Evolutionary conservation across 2,797 vertebrate genomes (phyloP).

Genomic region (Anomalospiza imberbis): DNA sequence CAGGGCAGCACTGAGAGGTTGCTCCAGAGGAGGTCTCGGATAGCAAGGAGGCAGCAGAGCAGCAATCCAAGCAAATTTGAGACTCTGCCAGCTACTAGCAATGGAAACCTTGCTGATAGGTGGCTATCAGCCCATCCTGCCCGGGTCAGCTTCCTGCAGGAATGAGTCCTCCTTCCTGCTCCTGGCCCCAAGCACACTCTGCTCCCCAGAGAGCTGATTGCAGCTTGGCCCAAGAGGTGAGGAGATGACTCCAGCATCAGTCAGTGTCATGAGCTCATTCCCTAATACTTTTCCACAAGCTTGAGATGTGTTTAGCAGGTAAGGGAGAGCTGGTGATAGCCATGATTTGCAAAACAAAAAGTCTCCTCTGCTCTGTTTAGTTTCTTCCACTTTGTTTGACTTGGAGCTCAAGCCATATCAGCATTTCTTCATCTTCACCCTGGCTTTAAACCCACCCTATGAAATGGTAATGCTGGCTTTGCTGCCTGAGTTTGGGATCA

Average conservation of each 20-base stretch:
- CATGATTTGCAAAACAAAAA: not conserved
- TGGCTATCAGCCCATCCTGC: not conserved
- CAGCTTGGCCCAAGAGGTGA: not conserved
- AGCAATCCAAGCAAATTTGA: not conserved
- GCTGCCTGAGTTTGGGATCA: not conserved
- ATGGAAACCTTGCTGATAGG: not conserved
- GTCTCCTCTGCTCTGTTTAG: not conserved
- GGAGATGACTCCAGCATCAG: not conserved
- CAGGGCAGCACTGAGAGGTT: not conserved
- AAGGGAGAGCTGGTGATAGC: not conserved
- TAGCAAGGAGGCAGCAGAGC: accelerated
- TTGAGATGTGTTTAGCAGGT: slow-evolving; percentile 3
- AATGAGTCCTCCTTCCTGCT: not conserved
- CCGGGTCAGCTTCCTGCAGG: not conserved
- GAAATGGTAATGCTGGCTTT: not conserved
- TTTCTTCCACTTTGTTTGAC: not conserved
- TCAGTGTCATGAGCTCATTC: not conserved
- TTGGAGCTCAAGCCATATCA: not conserved
- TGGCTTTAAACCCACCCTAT: not conserved
- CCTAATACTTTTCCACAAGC: slow-evolving; percentile 8
- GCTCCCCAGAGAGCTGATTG: not conserved
- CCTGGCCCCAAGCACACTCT: not conserved
- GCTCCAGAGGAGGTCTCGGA: not conserved
- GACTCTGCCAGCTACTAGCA: not conserved
- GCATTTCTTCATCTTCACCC: not conserved